These are phyloP conservation scores for Acheta domesticus DNA, from an alignment of 2,888 invertebrate species.

Conservation along the genomic window DNA sequence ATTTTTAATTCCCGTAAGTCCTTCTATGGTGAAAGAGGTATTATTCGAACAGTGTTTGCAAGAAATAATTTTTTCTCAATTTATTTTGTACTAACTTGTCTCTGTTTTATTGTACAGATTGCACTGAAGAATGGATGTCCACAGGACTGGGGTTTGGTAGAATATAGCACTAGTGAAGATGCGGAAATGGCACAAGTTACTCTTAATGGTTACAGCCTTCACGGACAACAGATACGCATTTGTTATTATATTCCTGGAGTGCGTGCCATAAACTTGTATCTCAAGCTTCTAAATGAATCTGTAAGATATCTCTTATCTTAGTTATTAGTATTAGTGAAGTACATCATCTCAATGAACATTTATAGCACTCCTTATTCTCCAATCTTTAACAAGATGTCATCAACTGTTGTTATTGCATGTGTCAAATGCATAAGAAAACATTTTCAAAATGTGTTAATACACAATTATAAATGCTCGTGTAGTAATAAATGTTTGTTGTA, in stretches of 20 bases:
- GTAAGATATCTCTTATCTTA: slow-evolving; percentile 39
- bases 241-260: slow-evolving; percentile 54
- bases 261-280: slow-evolving; percentile 52
- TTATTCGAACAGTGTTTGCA: neutral
- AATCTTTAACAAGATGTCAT: neutral
- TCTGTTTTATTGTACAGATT: slow-evolving; percentile 44
- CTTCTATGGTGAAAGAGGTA: neutral
- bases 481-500: no score
- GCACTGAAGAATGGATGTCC: slow-evolving; percentile 52
- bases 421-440: neutral
- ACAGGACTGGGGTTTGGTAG: slow-evolving; percentile 54
- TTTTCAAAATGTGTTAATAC: no score
- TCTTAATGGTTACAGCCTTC: slow-evolving; percentile 46
- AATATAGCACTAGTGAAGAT: slow-evolving; percentile 48
- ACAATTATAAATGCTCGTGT: no score
- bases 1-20: neutral
- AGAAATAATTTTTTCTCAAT: neutral
- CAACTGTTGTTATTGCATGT: neutral
- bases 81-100: no score
- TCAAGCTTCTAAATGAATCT: slow-evolving; percentile 49
- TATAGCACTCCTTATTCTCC: neutral
- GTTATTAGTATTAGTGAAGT: neutral
- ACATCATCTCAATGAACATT: neutral
- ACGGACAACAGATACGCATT: slow-evolving; percentile 48
- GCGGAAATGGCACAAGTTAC: slow-evolving; percentile 47